A percentile compares a stretch with the other conserved stretches of the same genome.
Evolutionary conservation across 30 jellyfish, hydroid and myxozoan genomes (phyloP).

Genomic region (Sanderia malayensis): DNA sequence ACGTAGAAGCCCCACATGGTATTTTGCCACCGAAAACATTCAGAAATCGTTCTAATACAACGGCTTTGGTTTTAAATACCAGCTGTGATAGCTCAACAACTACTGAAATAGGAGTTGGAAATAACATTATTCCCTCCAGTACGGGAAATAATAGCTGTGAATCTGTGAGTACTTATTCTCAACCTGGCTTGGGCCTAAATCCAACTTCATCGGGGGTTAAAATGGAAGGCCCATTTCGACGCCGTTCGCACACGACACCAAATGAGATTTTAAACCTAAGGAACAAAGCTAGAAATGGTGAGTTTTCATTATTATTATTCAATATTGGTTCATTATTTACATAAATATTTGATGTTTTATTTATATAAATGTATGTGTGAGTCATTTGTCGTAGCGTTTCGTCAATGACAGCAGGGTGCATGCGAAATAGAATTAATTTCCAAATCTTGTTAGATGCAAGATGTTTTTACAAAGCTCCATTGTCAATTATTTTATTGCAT

Average conservation of each 20-base stretch:
- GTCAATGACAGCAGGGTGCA: too few species aligned
- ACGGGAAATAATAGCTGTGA: too few species aligned
- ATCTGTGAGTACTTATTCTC: neutral
- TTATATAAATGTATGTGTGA: too few species aligned
- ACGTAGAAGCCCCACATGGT: conserved; percentile 29
- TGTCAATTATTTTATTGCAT: neutral
- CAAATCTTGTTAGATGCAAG: too few species aligned
- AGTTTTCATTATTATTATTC: neutral
- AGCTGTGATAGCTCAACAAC: neutral
- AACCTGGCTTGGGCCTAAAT: conserved; percentile 1
- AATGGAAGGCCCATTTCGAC: conserved; percentile 26
- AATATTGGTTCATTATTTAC: neutral
- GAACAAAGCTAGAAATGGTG: conserved; percentile 12
- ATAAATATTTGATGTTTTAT: too few species aligned
- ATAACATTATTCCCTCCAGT: too few species aligned
- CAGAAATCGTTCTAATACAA: conserved; percentile 28
- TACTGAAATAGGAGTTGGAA: neutral
- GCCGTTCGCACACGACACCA: conserved; percentile 33
- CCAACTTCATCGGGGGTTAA: neutral
- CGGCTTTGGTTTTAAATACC: neutral
- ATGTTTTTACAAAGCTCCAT: too few species aligned
- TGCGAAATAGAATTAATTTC: too few species aligned
- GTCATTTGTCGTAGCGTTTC: too few species aligned
- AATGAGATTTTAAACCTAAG: neutral
- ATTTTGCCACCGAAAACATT: conserved; percentile 32